Percentiles rank a stretch among this genome's conserved stretches.
Evolutionary conservation across 2,113 vertebrate species (phyloP).

Genomic region (Ancistrus triradiatus): DNA sequence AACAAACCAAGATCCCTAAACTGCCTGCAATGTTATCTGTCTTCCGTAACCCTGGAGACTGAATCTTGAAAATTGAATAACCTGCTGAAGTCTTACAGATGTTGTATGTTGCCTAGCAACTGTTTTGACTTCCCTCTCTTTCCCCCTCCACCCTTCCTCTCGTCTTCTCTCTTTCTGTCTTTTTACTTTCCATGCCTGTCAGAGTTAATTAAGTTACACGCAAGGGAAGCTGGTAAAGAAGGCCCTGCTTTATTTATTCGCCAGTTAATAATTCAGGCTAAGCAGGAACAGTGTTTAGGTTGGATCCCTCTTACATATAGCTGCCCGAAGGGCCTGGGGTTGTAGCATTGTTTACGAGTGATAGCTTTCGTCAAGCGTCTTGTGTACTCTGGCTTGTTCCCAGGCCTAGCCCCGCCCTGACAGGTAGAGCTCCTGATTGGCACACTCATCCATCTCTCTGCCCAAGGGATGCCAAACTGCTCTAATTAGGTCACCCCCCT

Average conservation of each 20-base stretch:
- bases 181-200: slow-evolving; percentile 56
- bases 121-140: slow-evolving; percentile 55
- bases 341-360: slow-evolving; percentile 35
- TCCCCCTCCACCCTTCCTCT: slow-evolving; percentile 36
- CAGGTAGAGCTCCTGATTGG: slow-evolving; percentile 55
- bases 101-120: slow-evolving; percentile 77
- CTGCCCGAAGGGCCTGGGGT: slow-evolving; percentile 50
- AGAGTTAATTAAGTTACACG: slow-evolving; percentile 66
- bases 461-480: slow-evolving; percentile 60
- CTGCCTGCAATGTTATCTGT: slow-evolving; percentile 56
- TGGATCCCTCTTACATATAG: slow-evolving; percentile 42
- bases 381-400: too few relatives aligned
- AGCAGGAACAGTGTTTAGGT: slow-evolving; percentile 51
- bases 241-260: slow-evolving; percentile 65
- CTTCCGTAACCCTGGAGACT: slow-evolving; percentile 68
- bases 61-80: slow-evolving; percentile 64
- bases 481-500: slow-evolving; percentile 57
- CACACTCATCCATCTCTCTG: slow-evolving; percentile 71
- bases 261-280: slow-evolving; percentile 66
- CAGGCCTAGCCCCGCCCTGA: slow-evolving; percentile 5
- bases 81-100: slow-evolving; percentile 69
- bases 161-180: slow-evolving; percentile 47
- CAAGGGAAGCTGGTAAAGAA: slow-evolving; percentile 58
- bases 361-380: too few relatives aligned
- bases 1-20: slow-evolving; percentile 47